A percentile compares a stretch with the other conserved stretches of the same genome.
Conservation (phyloP, 2,113 vertebrate genomes). For the Oxyura jamaicensis region DNA sequence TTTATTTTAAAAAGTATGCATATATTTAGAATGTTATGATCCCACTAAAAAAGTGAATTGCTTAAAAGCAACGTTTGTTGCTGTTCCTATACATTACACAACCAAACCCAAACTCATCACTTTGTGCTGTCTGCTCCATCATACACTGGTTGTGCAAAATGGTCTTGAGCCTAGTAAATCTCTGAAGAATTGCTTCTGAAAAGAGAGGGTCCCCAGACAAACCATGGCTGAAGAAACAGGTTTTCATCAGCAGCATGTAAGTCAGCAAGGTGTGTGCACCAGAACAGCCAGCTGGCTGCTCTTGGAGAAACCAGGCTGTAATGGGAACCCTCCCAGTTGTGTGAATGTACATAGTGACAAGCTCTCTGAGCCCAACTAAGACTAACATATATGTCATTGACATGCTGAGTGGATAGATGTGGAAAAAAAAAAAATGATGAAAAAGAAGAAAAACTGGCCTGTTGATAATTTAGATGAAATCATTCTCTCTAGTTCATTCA, state of each 20-base stretch:
- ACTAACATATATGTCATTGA: not conserved
- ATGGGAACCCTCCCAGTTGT: not conserved
- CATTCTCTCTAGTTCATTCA: not conserved
- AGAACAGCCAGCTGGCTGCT: not conserved
- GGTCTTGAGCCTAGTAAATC: not conserved
- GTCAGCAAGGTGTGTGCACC: not conserved
- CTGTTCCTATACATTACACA: not conserved
- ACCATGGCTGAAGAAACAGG: not conserved
- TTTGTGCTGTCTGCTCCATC: not conserved
- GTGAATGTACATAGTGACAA: fast-evolving
- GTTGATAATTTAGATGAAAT: not conserved
- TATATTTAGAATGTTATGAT: not conserved
- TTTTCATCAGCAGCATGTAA: not conserved
- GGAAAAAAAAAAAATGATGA: not conserved
- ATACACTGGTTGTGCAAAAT: not conserved
- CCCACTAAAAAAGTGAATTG: not conserved
- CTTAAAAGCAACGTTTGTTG: not conserved
- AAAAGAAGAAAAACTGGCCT: not conserved
- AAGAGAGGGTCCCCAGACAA: not conserved
- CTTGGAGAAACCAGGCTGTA: not conserved
- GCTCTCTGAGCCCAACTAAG: not conserved
- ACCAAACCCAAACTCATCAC: not conserved
- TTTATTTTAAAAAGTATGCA: not conserved
- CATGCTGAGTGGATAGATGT: not conserved
- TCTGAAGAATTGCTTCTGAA: not conserved